A percentile compares a stretch with the other conserved stretches of the same genome.
These are phyloP conservation scores for Lepus timidus DNA, from an alignment of 2,113 vertebrate genomes.

Conservation along the genomic window DNA sequence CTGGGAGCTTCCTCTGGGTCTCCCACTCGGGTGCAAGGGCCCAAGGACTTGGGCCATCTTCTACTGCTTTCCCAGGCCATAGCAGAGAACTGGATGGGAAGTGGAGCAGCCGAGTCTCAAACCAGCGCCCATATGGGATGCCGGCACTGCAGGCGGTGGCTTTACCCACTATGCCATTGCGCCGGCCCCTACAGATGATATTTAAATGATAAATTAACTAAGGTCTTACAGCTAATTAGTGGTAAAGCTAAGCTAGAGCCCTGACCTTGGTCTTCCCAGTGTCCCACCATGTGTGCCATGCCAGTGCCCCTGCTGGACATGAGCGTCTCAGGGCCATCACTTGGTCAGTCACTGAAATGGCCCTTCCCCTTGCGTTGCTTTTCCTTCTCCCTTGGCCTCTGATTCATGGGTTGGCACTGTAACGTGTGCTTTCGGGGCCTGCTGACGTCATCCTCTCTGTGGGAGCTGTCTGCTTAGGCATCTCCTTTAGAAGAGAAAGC, in stretches of 20 bases:
- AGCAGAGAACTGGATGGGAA: no score
- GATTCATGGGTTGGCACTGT: conserved; percentile 76
- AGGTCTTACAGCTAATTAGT: conserved; percentile 26
- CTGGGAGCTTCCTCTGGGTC: no score
- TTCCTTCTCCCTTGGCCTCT: conserved; percentile 72
- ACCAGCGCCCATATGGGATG: no score
- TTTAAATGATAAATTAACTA: conserved; percentile 42
- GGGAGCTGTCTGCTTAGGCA: conserved; percentile 78
- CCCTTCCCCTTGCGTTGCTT: conserved; percentile 76
- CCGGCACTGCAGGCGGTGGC: no score
- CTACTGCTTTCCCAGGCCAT: no score
- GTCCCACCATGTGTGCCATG: background rate
- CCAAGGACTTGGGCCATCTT: no score
- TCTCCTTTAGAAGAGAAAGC: conserved; percentile 82
- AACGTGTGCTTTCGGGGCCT: background rate
- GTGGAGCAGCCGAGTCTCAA: no score
- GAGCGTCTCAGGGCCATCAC: conserved; percentile 65
- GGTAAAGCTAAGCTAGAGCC: background rate
- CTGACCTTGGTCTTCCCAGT: background rate
- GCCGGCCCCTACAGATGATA: background rate
- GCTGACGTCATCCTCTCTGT: conserved; percentile 71
- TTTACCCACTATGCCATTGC: no score
- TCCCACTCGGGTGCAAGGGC: no score
- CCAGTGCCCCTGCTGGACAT: conserved; percentile 34
- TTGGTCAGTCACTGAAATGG: conserved; percentile 76